Base-by-base conservation (phyloP, 2,888 invertebrate species). In the Apamea monoglypha region DNA sequence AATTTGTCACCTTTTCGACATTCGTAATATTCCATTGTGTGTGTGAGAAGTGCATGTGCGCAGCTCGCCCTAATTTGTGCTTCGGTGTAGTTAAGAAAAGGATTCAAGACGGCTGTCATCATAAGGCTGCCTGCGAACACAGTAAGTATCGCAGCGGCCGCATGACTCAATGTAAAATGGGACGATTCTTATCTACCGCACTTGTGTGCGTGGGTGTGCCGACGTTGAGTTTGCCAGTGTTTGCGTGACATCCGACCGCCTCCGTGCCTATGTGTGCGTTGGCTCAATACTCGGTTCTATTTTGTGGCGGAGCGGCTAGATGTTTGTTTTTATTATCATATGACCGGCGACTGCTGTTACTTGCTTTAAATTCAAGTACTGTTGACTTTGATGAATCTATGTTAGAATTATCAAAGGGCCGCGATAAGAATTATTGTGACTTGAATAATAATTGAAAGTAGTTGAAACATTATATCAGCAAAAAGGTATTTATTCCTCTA, bases 271-370 rank as follows among this genome's bases (percentile, higher is more conserved):
- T 92, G 94, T 92, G 92, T 93, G 96, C 95, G 95, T 96, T 96
- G 95, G 96, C 96, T 96, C 96, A 94, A 96, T 96, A 96, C 94
- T 96, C 93, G 92, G 94, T 96, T 96, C 96, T 96, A 96, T 96
- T 96, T 96, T 96, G 96, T 95, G 95, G 93, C 94, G 91, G 93
- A 94, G 94, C 93, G 93, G 93, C 95, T 95, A 95, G 93, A 95
- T 97, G 96, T 96, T 96, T 97, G 96, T 96, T 96, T 96, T 96
- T 96, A 96, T 96, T 96, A 96, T 96, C 96, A 96, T 95, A 95
- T 95, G 96, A 95, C 95, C 93, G 94, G 92, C 92, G 93, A 94
- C 93, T 94, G 92, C 90, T 95, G 92, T 93, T 92, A 91, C 91
- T 92, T 92, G 87, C 87, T 91, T 92, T 88, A 87, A 89, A 89